Base-by-base conservation (phyloP, 2,113 vertebrate species). In the Notothenia rossii region DNA sequence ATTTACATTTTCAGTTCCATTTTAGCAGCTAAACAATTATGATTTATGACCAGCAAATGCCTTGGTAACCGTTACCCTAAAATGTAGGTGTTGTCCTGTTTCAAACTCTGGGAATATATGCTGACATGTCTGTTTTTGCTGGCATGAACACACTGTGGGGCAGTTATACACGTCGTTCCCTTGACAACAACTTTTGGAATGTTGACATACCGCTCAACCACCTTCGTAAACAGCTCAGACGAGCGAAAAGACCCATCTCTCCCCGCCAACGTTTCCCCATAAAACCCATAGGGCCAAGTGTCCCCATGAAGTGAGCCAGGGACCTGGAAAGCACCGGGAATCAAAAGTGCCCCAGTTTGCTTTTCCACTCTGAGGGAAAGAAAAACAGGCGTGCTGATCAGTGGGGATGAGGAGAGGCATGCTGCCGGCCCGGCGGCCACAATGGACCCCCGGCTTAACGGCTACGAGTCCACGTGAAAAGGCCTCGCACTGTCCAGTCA, bases 311-410 rank as follows among this genome's bases (percentile, higher is more conserved):
- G 76, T 81, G 72, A 3, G 55, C 68, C 67, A 2, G 3, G 85
- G 85, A 83, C 59, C 75, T 69, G 82, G 66, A 85, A 83, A 79
- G 75, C 74, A 62, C 15, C 14, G 72, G 82, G 77, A 86, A 89
- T 85, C 84, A 83, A 86, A 80, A 85, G 78, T 66, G 77, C 53
- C 85, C 86, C 67, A 87, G 87, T 94, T 91, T 89, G 87, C 77
- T 85, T 93, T 92, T 91, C 81, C 84, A 87, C 86, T 86, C 73
- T 81, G 79, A 85, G 77, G 86, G 85, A 90, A 88, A 92, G 89
- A 90, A 89, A 92, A 92, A 89, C 90, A 92, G 60, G 17, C 58
- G 9, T 36, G 81, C 77, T 79, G 90, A 91, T 93, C 89, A 80
- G 83, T 33, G 67, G 83, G 87, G 89, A 88, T 88, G 79, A 90